phyloP scores from a whole-genome alignment of 35 echinoderm and acorn worm genomes.

The Patiria miniata region DNA sequence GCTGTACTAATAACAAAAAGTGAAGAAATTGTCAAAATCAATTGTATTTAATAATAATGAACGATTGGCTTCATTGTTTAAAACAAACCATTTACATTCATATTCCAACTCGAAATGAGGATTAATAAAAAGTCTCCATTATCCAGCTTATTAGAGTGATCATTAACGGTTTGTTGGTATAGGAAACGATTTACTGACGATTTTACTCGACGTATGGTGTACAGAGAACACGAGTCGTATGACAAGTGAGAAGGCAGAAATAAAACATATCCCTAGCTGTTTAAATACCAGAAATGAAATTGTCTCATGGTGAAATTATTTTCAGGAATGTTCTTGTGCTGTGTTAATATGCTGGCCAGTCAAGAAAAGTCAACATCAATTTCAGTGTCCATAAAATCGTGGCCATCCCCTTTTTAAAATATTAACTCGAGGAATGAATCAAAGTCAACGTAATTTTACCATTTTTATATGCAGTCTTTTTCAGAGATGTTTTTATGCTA shows the following conservation, averaged over 20 bases:
- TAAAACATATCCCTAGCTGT: constrained; percentile 5
- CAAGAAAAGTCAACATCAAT: too few species aligned
- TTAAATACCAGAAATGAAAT: background rate
- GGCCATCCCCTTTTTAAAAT: too few species aligned
- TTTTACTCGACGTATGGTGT: background rate
- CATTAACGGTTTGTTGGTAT: background rate
- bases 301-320: background rate
- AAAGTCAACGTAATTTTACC: too few species aligned
- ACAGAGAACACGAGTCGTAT: background rate
- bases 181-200: background rate
- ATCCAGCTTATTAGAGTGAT: background rate
- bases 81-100: background rate
- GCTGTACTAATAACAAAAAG: background rate
- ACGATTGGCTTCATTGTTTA: constrained; percentile 21
- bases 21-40: background rate
- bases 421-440: too few species aligned
- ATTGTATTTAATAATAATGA: constrained; percentile 6
- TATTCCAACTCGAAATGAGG: background rate
- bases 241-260: background rate
- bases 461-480: too few species aligned
- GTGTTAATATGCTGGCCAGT: too few species aligned
- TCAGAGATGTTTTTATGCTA: too few species aligned
- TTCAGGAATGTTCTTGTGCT: too few species aligned
- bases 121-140: background rate
- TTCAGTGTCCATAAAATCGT: too few species aligned